Evolutionary conservation across 64 coral and sea anemone species (phyloP).

Genomic region (Pocillopora damicornis): DNA sequence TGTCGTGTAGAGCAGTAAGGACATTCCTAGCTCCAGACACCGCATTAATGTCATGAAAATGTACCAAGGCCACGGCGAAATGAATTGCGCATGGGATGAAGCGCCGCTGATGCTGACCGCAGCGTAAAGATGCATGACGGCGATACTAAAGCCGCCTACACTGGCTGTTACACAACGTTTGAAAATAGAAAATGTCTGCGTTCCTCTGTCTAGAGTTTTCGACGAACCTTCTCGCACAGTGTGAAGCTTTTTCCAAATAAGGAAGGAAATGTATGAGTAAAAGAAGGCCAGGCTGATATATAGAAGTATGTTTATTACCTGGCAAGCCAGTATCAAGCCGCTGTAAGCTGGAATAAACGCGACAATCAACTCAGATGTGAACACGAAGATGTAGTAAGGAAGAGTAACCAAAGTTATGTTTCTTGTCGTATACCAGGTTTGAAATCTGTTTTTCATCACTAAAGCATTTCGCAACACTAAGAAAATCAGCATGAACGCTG

Average conservation of each 20-base stretch:
- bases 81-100: slow-evolving; percentile 15
- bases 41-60: slow-evolving; percentile 30
- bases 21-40: slow-evolving; percentile 36
- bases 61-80: slow-evolving; percentile 62
- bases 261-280: slow-evolving; percentile 14
- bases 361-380: slow-evolving; percentile 21
- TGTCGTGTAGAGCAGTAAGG: slow-evolving; percentile 23
- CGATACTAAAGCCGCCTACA: slow-evolving; percentile 21
- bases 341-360: slow-evolving; percentile 24
- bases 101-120: slow-evolving; percentile 28
- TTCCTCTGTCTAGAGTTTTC: background rate
- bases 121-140: slow-evolving; percentile 27
- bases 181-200: slow-evolving; percentile 18
- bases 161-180: slow-evolving; percentile 24
- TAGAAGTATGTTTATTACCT: slow-evolving; percentile 22
- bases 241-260: slow-evolving; percentile 26
- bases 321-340: slow-evolving; percentile 23
- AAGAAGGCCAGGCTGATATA: slow-evolving; percentile 16
- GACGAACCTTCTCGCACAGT: background rate
- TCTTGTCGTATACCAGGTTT: slow-evolving; percentile 46
- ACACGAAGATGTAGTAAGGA: slow-evolving; percentile 39
- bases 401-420: slow-evolving; percentile 44
- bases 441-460: slow-evolving; percentile 34
- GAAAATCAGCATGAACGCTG: slow-evolving; percentile 43
- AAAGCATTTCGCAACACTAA: slow-evolving; percentile 46